Percentiles rank a stretch among this genome's conserved stretches.
Conservation (phyloP, 1,140 invertebrate species). For the Brachionus plicatilis region DNA sequence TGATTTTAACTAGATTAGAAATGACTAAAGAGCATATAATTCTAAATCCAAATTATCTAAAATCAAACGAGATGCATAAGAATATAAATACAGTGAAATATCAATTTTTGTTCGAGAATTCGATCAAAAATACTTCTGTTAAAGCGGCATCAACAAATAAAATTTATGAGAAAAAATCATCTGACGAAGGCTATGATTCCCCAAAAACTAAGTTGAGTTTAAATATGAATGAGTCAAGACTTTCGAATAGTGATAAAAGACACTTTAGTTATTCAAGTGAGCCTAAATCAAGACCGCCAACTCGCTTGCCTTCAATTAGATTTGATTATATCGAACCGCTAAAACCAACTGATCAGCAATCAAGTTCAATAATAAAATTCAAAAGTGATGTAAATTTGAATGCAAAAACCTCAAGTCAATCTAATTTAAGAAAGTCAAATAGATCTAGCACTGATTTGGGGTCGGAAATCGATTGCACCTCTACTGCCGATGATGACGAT, state of each 20-base stretch:
- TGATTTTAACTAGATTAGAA: constrained; percentile 63
- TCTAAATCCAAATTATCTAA: constrained; percentile 49
- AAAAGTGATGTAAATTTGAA: background rate
- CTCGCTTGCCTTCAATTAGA: background rate
- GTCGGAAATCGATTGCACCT: background rate
- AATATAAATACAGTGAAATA: background rate
- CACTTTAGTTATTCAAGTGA: background rate
- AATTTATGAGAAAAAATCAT: background rate
- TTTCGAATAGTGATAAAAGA: background rate
- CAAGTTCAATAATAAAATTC: background rate
- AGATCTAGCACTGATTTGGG: background rate
- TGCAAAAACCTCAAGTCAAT: background rate
- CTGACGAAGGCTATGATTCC: background rate
- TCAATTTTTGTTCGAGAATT: background rate
- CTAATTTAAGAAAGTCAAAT: background rate
- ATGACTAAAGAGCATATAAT: constrained; percentile 63
- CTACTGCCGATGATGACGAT: background rate
- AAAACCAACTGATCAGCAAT: background rate
- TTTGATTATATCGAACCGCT: background rate
- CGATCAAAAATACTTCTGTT: background rate
- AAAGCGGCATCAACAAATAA: background rate
- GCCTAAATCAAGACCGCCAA: background rate
- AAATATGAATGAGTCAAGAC: background rate
- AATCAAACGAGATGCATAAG: background rate
- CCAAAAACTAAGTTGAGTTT: background rate